These are phyloP conservation scores for Callorhinus ursinus DNA, from an alignment of 2,113 vertebrate genomes.

Conservation along the genomic window DNA sequence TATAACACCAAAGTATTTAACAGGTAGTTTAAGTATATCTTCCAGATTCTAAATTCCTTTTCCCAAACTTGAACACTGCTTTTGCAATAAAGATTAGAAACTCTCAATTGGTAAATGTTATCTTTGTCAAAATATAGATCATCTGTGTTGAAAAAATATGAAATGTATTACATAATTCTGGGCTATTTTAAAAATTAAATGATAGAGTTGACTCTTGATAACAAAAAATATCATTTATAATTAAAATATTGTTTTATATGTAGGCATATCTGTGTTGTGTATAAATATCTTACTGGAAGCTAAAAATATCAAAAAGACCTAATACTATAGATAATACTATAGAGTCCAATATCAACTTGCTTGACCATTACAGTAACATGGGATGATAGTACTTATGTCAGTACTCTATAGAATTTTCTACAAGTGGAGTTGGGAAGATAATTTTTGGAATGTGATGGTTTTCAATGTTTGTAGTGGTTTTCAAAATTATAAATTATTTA, in stretches of 20 bases:
- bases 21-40: background rate
- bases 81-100: slow-evolving; percentile 30
- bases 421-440: background rate
- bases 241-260: background rate
- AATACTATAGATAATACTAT: background rate
- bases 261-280: background rate
- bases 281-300: background rate
- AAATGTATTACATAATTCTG: background rate
- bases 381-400: background rate
- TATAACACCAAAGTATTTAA: background rate
- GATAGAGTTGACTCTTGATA: background rate
- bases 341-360: background rate
- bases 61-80: background rate
- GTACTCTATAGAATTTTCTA: background rate
- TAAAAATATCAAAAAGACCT: background rate
- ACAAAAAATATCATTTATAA: background rate
- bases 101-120: background rate
- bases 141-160: background rate
- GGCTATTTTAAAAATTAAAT: background rate
- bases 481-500: background rate
- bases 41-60: slow-evolving; percentile 33
- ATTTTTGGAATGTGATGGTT: background rate
- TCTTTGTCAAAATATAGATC: background rate
- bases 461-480: background rate
- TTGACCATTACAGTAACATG: background rate